A percentile compares a stretch with the other conserved stretches of the same genome.
phyloP scores from a whole-genome alignment of 2,797 vertebrate species.

The Octomys mimax region DNA sequence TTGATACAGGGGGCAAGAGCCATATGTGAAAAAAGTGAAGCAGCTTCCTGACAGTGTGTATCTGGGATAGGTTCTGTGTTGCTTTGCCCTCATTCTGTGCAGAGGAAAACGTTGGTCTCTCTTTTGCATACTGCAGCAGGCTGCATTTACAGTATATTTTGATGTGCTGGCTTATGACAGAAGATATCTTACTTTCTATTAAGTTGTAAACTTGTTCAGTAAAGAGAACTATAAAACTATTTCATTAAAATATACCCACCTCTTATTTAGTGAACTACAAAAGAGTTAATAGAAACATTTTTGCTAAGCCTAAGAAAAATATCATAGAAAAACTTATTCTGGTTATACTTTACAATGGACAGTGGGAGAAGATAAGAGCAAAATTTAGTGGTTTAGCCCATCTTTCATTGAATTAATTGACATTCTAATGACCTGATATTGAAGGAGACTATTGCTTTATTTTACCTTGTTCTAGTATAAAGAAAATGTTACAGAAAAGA shows the following conservation, averaged over 20 bases:
- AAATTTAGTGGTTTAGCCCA: slow-evolving; percentile 38
- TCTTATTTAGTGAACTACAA: background rate
- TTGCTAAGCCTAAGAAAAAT: background rate
- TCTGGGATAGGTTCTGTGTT: background rate
- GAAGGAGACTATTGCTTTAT: slow-evolving; percentile 2
- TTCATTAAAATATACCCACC: background rate
- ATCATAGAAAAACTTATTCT: background rate
- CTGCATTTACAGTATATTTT: background rate
- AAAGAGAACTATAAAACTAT: background rate
- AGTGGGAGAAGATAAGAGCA: background rate
- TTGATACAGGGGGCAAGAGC: background rate
- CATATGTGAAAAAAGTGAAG: rapidly evolving
- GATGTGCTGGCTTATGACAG: background rate
- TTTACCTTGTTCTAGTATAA: background rate
- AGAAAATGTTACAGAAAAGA: slow-evolving; percentile 7
- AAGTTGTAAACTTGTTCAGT: background rate
- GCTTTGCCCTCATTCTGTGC: background rate
- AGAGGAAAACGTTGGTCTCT: background rate
- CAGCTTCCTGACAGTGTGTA: rapidly evolving
- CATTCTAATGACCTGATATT: slow-evolving; percentile 8
- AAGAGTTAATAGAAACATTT: slow-evolving; percentile 9
- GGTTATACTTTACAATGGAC: slow-evolving; percentile 41
- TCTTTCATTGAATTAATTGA: slow-evolving; percentile 39
- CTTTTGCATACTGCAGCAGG: background rate
- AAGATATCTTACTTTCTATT: background rate